phyloP scores from a whole-genome alignment of 2,797 vertebrate genomes.

The Saguinus oedipus region DNA sequence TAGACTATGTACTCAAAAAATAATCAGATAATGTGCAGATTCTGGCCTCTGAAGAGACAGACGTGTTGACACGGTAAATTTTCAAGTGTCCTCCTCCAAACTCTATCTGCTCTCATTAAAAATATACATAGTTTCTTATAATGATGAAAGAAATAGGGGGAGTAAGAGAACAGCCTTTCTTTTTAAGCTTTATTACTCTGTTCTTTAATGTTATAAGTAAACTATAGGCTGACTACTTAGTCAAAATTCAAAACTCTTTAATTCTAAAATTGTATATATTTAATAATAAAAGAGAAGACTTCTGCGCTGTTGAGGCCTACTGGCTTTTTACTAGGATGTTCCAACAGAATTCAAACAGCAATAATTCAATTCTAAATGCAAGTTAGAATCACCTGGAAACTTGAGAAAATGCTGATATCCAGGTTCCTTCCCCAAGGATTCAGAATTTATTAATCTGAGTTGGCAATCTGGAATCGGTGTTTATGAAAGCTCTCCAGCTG shows the following conservation, averaged over 20 bases:
- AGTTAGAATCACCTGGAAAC: background rate
- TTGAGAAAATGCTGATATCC: background rate
- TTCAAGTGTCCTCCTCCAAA: background rate
- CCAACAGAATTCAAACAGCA: background rate
- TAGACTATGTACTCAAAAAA: background rate
- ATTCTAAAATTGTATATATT: background rate
- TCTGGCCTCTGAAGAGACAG: background rate
- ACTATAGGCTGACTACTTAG: background rate
- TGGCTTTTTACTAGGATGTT: background rate
- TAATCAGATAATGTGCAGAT: background rate
- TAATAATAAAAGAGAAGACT: background rate
- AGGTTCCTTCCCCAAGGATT: background rate
- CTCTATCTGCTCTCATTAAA: background rate
- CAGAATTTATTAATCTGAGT: background rate
- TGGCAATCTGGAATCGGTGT: background rate
- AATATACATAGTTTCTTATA: background rate
- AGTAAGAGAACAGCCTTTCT: background rate
- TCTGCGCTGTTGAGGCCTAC: background rate
- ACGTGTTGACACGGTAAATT: background rate
- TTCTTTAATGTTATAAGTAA: background rate
- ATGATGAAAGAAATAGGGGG: background rate
- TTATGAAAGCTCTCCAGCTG: background rate
- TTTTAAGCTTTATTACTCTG: background rate
- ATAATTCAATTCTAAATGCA: background rate
- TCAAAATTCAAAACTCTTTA: background rate